A percentile compares a stretch with the other conserved stretches of the same genome.
Conservation (phyloP, 2,797 vertebrate species). For the Psittacula derbiana region DNA sequence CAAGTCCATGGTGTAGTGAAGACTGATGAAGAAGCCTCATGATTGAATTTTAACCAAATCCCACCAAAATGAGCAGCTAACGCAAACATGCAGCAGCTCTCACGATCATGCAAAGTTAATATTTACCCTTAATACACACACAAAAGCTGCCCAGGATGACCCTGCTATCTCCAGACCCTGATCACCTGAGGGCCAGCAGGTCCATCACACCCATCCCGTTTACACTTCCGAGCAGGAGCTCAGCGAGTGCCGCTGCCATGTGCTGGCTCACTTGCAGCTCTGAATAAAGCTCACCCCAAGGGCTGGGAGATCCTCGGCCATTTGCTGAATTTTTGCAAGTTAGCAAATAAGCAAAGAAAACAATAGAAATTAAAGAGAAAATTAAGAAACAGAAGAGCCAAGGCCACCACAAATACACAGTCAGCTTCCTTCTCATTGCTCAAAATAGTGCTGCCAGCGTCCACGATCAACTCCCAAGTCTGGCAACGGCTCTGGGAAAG, state of each 20-base stretch:
- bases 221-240: neutral
- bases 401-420: neutral
- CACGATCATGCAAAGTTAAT: neutral
- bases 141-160: neutral
- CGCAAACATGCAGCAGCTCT: neutral
- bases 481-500: neutral
- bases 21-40: neutral
- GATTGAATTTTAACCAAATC: neutral
- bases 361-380: slow-evolving; percentile 39
- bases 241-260: neutral
- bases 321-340: slow-evolving; percentile 51
- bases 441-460: neutral
- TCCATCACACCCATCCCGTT: neutral
- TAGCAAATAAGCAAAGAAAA: slow-evolving; percentile 63
- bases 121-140: neutral
- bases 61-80: neutral
- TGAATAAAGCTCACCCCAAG: neutral
- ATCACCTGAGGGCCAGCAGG: neutral
- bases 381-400: neutral
- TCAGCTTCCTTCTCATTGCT: neutral
- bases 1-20: neutral
- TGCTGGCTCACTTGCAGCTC: neutral
- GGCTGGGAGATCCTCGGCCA: slow-evolving; percentile 32
- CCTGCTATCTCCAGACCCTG: neutral
- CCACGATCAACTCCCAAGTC: neutral